Evolutionary conservation across 2,888 invertebrate species (phyloP).

Genomic region (Andrena fulva): DNA sequence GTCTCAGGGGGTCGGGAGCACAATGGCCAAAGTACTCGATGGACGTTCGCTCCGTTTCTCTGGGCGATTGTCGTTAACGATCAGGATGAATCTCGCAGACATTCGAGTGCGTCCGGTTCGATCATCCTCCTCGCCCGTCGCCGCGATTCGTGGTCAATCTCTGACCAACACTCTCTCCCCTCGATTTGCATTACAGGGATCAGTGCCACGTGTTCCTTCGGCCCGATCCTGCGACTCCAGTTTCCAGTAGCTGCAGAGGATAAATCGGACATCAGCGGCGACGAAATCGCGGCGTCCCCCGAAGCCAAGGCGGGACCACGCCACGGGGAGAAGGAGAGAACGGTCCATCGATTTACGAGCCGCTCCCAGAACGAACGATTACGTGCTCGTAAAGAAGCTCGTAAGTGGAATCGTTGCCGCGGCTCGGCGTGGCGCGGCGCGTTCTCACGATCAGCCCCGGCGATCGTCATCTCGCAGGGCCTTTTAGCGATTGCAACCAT

Average conservation of each 20-base stretch:
- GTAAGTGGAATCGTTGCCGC: conserved; percentile 23
- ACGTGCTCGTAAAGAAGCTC: conserved; percentile 47
- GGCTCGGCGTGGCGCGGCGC: not conserved
- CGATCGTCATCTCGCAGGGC: conserved; percentile 65
- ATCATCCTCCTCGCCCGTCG: conserved; percentile 55
- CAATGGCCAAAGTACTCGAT: conserved; percentile 59
- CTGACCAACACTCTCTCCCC: conserved; percentile 23
- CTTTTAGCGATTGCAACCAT: conserved; percentile 82
- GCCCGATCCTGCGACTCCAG: not conserved
- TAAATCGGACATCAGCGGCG: not conserved
- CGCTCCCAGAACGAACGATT: conserved; percentile 34
- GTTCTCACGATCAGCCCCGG: conserved; percentile 21
- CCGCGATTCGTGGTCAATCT: conserved; percentile 43
- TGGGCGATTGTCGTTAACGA: conserved; percentile 66
- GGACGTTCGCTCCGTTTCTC: conserved; percentile 58
- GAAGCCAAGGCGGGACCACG: not conserved
- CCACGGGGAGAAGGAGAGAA: not conserved
- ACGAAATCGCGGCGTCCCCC: conserved; percentile 1
- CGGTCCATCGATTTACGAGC: conserved; percentile 52
- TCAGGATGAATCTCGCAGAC: conserved; percentile 54
- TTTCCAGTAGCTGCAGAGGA: not conserved
- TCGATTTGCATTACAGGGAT: not conserved
- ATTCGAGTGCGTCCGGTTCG: conserved; percentile 41
- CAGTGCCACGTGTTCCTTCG: not conserved
- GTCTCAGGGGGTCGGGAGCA: conserved; percentile 68